A percentile compares a stretch with the other conserved stretches of the same genome.
Evolutionary conservation across 2,797 vertebrate species (phyloP).

Genomic region (Phrynocephalus forsythii): DNA sequence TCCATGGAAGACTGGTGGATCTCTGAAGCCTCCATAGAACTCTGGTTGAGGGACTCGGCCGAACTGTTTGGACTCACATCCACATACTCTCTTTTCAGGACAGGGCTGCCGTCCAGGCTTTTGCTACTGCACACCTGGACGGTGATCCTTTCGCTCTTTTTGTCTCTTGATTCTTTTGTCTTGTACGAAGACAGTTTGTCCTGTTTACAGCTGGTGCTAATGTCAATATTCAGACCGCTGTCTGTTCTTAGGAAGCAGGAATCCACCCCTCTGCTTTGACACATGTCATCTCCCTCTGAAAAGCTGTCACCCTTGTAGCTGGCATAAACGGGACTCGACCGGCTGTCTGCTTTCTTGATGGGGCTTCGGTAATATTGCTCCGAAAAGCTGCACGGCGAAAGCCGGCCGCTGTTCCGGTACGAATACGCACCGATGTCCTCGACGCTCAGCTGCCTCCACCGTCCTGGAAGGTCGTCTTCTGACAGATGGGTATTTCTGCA

Average conservation of each 20-base stretch:
- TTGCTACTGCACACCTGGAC: conserved; percentile 87
- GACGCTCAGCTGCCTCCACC: conserved; percentile 91
- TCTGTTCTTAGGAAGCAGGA: conserved; percentile 84
- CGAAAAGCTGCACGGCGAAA: conserved; percentile 88
- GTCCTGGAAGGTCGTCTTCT: conserved; percentile 83
- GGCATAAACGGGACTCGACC: conserved; percentile 86
- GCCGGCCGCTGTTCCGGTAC: conserved; percentile 80
- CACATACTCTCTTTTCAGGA: conserved; percentile 83
- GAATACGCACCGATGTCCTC: conserved; percentile 91
- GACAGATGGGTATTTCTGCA: conserved; percentile 75
- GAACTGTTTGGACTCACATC: conserved; percentile 88
- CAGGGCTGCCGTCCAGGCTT: conserved; percentile 79
- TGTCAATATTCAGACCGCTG: conserved; percentile 86
- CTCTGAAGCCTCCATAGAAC: conserved; percentile 87
- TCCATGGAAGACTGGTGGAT: conserved; percentile 87
- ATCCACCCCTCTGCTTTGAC: conserved; percentile 85
- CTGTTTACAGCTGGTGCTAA: conserved; percentile 79
- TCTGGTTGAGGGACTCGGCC: conserved; percentile 88
- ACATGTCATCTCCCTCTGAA: conserved; percentile 89
- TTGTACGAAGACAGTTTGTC: conserved; percentile 84
- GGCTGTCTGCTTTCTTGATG: conserved; percentile 78
- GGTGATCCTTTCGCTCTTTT: conserved; percentile 84
- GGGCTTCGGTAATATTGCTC: conserved; percentile 87
- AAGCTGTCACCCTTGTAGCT: conserved; percentile 86
- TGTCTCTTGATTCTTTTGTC: conserved; percentile 82